phyloP scores from a whole-genome alignment of 2,888 invertebrate species.

The Aleiodes testaceus region DNA sequence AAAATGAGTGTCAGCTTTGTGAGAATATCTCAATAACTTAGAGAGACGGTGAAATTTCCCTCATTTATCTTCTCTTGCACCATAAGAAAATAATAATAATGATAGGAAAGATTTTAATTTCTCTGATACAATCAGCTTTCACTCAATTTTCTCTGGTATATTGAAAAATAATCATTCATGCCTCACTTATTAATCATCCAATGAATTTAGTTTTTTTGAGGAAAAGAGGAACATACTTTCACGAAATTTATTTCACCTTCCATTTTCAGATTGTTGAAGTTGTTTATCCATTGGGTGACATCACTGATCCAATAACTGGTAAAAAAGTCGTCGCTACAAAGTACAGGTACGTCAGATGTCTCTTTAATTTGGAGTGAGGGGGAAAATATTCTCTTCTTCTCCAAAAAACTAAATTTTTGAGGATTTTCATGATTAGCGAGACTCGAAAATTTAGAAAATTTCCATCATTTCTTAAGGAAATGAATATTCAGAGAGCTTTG shows the following conservation, averaged over 20 bases:
- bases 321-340: constrained; percentile 83
- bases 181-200: neutral
- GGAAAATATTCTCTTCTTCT: neutral
- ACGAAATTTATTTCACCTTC: neutral
- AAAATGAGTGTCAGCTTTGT: too few relatives aligned
- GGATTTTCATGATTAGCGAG: too few relatives aligned
- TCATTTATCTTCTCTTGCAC: too few relatives aligned
- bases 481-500: too few relatives aligned
- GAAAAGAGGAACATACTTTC: neutral
- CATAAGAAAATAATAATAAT: too few relatives aligned
- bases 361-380: neutral
- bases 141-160: too few relatives aligned
- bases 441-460: too few relatives aligned
- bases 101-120: too few relatives aligned
- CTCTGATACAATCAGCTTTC: too few relatives aligned
- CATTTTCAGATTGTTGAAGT: constrained; percentile 78
- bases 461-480: too few relatives aligned
- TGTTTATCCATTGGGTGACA: constrained; percentile 87
- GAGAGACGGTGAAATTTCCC: neutral
- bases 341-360: constrained; percentile 75
- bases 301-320: constrained; percentile 89
- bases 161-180: too few relatives aligned
- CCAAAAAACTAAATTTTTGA: neutral
- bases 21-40: too few relatives aligned
- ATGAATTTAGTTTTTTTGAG: neutral